phyloP scores from a whole-genome alignment of 2,113 vertebrate species.

The Phainopepla nitens region DNA sequence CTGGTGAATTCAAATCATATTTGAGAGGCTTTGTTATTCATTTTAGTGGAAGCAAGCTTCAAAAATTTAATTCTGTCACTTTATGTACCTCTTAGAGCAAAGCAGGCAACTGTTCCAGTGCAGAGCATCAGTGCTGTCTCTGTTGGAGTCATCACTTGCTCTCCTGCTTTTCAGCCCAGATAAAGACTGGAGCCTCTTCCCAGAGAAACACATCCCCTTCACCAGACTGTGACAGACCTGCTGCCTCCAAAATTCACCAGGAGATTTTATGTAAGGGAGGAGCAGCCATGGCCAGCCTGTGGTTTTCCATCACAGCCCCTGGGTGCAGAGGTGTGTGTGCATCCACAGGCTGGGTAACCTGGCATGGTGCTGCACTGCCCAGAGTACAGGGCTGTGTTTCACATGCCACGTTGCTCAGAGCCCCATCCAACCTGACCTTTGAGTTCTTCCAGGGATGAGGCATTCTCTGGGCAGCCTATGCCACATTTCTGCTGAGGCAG shows the following conservation, averaged over 20 bases:
- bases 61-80: background rate
- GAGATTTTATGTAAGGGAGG: background rate
- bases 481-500: background rate
- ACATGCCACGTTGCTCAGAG: rapidly evolving
- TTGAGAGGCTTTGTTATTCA: background rate
- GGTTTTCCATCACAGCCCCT: background rate
- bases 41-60: background rate
- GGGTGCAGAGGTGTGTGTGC: background rate
- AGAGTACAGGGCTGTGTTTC: background rate
- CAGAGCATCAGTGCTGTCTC: background rate
- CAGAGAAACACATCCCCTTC: background rate
- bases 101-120: background rate
- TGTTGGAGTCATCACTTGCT: background rate
- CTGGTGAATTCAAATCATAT: background rate
- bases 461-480: background rate
- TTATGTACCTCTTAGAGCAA: background rate
- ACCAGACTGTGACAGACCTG: rapidly evolving
- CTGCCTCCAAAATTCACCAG: background rate
- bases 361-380: background rate
- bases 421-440: background rate
- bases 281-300: background rate
- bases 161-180: background rate
- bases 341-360: background rate
- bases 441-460: background rate
- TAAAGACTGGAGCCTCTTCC: background rate